Conservation (phyloP, 2,888 invertebrate genomes). For the Caenorhabditis sulstoni region DNA sequence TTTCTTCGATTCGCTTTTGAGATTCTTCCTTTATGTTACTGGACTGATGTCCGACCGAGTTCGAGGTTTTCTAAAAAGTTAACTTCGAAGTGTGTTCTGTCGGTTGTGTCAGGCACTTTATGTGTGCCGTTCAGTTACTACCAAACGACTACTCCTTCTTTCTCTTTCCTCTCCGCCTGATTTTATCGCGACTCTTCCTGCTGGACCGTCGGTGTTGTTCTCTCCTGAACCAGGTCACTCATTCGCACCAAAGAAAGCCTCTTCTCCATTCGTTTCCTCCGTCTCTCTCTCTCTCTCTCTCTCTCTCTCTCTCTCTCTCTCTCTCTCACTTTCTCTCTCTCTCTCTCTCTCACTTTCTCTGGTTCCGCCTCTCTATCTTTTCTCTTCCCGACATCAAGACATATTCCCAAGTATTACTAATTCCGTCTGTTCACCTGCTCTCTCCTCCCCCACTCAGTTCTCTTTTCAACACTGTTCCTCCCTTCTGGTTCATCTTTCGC, state of each 20-base stretch:
- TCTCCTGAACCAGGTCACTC: constrained; percentile 14
- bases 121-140: no score
- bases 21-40: background rate
- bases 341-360: background rate
- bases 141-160: constrained; percentile 16
- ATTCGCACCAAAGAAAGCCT: background rate
- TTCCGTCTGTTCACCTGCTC: no score
- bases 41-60: no score
- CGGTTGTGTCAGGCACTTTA: no score
- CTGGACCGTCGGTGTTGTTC: constrained; percentile 5
- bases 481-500: background rate
- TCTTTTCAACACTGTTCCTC: background rate
- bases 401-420: no score
- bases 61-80: background rate
- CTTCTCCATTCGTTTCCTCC: background rate
- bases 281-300: background rate
- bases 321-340: no score
- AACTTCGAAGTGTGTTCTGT: background rate
- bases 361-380: no score
- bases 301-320: background rate
- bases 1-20: background rate
- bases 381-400: no score
- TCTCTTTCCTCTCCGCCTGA: constrained; percentile 3
- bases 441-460: background rate
- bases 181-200: background rate